Evolutionary conservation across 2,113 vertebrate genomes (phyloP), one percentile per base, ranked within the genome.

Genomic region (Tachysurus fulvidraco): DNA sequence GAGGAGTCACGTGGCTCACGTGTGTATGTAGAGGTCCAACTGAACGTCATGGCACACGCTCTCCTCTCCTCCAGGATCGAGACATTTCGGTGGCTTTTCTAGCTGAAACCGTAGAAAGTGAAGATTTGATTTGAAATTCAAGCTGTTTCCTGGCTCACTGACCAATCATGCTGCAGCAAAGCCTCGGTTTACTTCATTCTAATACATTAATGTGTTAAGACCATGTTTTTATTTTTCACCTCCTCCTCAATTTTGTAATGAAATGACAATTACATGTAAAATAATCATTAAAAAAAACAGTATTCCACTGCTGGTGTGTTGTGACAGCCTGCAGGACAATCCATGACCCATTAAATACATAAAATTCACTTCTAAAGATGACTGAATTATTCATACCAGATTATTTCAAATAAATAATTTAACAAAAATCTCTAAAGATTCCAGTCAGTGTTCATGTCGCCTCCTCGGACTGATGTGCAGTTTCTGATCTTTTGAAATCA

Each of bases 201-300:
- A 74, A 80, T 74, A 84, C 44, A 0, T 46, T 81, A 19, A 60
- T 21, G 64, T 30, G 13, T 67, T 14, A 36, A 36, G 36, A 36
- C 36, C 36, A 2, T 36, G 36, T n/a, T 41, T 57, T 73, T 86
- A 44, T 69, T 30, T 73, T 62, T 57, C 64, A 7, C 19, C 14
- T 23, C 57, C 14, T 60, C 67, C 76, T 59, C 81, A 46, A 55
- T 62, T 87, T 74, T 87, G 57, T 85, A 77, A 85, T 62, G 13
- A 77, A 77, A 77, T 8, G 11, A 7, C 3, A 62, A 59, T 74
- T 17, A 73, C 3, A 21, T 44, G 41, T 21, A 16, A 25, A 60
- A 60, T 11, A 54, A 54, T 11, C 2, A 54, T 11, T 10, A 62
- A 62, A 65, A 65, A 65, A 30, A 73, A 60, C 1, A 2, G 81